Evolutionary conservation across 2,888 invertebrate genomes (phyloP).

Genomic region (Siphonodentalium dalli): DNA sequence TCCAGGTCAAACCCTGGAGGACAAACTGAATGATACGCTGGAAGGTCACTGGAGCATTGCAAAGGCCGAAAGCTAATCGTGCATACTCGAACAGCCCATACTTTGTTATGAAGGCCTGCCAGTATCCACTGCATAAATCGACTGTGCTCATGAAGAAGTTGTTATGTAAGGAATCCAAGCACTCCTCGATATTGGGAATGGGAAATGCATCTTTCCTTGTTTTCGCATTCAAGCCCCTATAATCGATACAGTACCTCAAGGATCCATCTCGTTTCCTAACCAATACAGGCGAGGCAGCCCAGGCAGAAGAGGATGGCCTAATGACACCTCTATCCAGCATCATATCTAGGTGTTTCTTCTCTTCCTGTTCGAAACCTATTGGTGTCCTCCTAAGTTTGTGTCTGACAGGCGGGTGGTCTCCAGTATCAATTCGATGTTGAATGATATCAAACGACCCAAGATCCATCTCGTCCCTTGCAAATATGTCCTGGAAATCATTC

Average conservation of each 20-base stretch:
- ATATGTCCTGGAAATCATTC: not conserved
- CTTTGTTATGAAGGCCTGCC: slow-evolving; percentile 27
- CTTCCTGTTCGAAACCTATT: slow-evolving; percentile 5
- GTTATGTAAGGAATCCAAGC: not conserved
- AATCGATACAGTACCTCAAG: too few relatives aligned
- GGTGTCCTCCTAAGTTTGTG: slow-evolving; percentile 11
- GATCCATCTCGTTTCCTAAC: slow-evolving; percentile 8
- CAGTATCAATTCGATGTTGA: slow-evolving; percentile 7
- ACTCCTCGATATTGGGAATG: not conserved
- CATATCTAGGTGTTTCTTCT: slow-evolving; percentile 4
- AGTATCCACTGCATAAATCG: too few relatives aligned
- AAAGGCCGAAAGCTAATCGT: slow-evolving; percentile 25
- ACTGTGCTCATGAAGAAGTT: too few relatives aligned
- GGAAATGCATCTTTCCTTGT: too few relatives aligned
- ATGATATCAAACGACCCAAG: slow-evolving; percentile 1
- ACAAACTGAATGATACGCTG: slow-evolving; percentile 15
- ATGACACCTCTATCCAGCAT: not conserved
- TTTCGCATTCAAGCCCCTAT: too few relatives aligned
- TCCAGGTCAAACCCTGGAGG: slow-evolving; percentile 14
- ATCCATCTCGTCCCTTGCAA: slow-evolving; percentile 5
- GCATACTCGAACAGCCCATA: slow-evolving; percentile 25
- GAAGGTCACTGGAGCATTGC: slow-evolving; percentile 27
- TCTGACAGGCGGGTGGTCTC: not conserved
- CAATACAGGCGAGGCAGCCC: not conserved
- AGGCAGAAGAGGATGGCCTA: slow-evolving; percentile 5